Evolutionary conservation across 37 sponge, comb jelly and placozoan species (phyloP).

Genomic region (Aplysina aerophoba): DNA sequence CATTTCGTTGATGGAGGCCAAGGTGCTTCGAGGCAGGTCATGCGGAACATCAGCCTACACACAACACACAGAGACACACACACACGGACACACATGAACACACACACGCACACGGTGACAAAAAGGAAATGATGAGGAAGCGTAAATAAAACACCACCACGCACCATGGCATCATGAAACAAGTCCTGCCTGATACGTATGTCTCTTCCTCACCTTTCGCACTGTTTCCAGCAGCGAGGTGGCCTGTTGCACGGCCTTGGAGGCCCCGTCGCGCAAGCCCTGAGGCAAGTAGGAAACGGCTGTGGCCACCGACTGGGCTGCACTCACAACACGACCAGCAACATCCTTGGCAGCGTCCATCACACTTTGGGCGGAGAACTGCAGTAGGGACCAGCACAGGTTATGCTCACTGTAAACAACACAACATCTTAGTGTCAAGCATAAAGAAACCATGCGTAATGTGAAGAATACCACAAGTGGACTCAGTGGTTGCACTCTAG

Average conservation of each 20-base stretch:
- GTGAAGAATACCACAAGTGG: too few species aligned
- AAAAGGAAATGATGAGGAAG: too few species aligned
- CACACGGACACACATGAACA: too few species aligned
- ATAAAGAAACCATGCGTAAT: too few species aligned
- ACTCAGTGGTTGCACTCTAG: too few species aligned
- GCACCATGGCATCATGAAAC: too few species aligned
- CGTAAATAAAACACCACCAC: too few species aligned
- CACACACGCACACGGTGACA: too few species aligned
- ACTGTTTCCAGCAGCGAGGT: conserved; percentile 57
- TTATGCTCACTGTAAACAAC: conserved; percentile 34
- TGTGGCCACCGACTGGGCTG: conserved; percentile 45
- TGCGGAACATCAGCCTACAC: conserved; percentile 51
- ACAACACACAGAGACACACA: background rate
- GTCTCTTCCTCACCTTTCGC: conserved; percentile 36
- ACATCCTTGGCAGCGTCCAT: conserved; percentile 57
- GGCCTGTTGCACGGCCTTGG: conserved; percentile 45
- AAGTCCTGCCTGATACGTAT: too few species aligned
- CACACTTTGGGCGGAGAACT: conserved; percentile 6
- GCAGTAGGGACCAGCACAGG: background rate
- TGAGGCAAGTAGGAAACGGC: conserved; percentile 56
- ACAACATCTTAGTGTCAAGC: conserved; percentile 32
- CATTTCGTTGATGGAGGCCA: conserved; percentile 43
- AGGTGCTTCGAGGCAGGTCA: conserved; percentile 49
- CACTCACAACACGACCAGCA: conserved; percentile 43
- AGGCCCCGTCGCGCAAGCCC: conserved; percentile 48